These are phyloP conservation scores for Acanthurus leucopareius DNA, from an alignment of 2,797 vertebrate genomes.

Conservation along the genomic window DNA sequence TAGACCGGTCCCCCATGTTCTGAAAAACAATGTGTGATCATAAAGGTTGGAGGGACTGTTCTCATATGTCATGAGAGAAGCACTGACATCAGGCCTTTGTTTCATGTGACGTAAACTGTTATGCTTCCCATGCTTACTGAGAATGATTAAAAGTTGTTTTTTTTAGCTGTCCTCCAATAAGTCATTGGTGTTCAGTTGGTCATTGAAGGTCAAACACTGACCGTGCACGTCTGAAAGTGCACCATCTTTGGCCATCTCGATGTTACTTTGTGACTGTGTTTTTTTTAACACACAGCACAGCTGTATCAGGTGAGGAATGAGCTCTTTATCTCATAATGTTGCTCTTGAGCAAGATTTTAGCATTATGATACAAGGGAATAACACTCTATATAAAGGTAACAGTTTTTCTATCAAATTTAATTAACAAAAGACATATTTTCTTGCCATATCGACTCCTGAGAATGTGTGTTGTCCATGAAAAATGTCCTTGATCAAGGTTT, in stretches of 20 bases:
- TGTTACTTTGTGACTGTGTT: not conserved
- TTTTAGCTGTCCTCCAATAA: constrained; percentile 8
- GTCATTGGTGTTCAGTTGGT: not conserved
- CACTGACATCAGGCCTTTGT: not conserved
- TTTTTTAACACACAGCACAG: not conserved
- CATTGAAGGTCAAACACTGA: not conserved
- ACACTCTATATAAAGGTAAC: too few species aligned
- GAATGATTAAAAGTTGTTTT: constrained; percentile 23
- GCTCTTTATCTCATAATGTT: not conserved
- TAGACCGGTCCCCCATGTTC: constrained; percentile 2
- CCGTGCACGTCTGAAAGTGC: not conserved
- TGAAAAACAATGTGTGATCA: not conserved
- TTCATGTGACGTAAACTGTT: not conserved
- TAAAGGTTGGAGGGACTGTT: not conserved
- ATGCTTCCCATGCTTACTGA: not conserved
- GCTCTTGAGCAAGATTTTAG: not conserved
- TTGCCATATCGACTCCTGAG: not conserved
- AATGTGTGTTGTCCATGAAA: not conserved
- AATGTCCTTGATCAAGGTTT: constrained; percentile 20
- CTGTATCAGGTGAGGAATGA: not conserved
- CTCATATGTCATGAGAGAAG: not conserved
- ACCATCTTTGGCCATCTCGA: not conserved
- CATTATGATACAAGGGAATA: not conserved
- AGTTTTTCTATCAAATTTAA: too few species aligned
- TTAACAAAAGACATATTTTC: constrained; percentile 10